Evolutionary conservation across 2,113 vertebrate species (phyloP).

Genomic region (Ageneiosus marmoratus): DNA sequence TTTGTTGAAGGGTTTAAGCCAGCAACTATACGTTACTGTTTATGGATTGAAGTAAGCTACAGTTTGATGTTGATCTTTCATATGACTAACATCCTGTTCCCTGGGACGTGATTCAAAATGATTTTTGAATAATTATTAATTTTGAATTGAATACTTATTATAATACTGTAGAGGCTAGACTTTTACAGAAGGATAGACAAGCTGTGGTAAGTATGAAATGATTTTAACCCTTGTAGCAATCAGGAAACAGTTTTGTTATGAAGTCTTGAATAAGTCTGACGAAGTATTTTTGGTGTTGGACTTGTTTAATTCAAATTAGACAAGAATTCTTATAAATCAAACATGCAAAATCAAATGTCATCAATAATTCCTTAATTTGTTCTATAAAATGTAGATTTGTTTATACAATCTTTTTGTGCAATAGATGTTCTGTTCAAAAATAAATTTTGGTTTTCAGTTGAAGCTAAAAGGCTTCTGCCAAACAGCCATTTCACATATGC

Average conservation of each 20-base stretch:
- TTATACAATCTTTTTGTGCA: constrained; percentile 23
- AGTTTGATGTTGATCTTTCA: no score
- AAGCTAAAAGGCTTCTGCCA: not conserved
- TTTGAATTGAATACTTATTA: not conserved
- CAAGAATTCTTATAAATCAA: not conserved
- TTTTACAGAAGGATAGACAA: not conserved
- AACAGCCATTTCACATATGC: not conserved
- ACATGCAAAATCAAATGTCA: not conserved
- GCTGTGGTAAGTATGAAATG: not conserved
- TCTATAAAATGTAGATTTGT: constrained; percentile 19
- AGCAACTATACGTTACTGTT: not conserved
- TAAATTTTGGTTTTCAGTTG: constrained; percentile 22
- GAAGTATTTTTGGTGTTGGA: not conserved
- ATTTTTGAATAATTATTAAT: not conserved
- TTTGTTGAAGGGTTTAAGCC: not conserved
- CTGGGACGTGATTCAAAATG: no score
- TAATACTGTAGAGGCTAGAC: no score
- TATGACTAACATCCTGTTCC: no score
- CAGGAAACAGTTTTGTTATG: not conserved
- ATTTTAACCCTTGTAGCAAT: not conserved
- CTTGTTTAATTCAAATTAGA: not conserved
- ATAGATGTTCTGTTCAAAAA: constrained; percentile 31
- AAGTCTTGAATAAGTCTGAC: not conserved
- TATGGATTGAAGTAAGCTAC: not conserved
- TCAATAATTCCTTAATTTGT: constrained; percentile 3